These are phyloP conservation scores for Apis florea DNA, from an alignment of 1,140 invertebrate genomes.

Conservation along the genomic window DNA sequence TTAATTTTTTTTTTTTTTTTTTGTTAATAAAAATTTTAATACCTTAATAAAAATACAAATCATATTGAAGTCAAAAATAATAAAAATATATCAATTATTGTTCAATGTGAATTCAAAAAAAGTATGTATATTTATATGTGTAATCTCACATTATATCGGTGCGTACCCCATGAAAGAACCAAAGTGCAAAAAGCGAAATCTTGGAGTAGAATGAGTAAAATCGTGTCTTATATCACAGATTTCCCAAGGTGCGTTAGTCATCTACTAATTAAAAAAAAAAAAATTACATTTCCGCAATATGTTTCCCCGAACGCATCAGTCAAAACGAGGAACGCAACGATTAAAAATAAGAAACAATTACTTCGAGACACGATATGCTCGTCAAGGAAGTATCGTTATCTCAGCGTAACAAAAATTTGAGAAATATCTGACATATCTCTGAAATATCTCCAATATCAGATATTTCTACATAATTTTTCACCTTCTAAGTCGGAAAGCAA, in stretches of 20 bases:
- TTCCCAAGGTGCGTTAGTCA: constrained; percentile 73
- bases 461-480: constrained; percentile 26
- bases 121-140: constrained; percentile 13
- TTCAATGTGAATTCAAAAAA: not conserved
- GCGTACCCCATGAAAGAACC: constrained; percentile 42
- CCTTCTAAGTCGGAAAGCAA: constrained; percentile 78
- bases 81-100: not conserved
- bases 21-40: not conserved
- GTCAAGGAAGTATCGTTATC: constrained; percentile 1
- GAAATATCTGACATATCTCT: constrained; percentile 5
- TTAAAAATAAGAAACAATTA: not conserved
- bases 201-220: constrained; percentile 50
- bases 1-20: not conserved
- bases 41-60: not conserved
- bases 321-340: constrained; percentile 40
- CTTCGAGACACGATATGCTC: constrained; percentile 18
- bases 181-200: constrained; percentile 54
- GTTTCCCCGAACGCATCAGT: constrained; percentile 45
- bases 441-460: not conserved
- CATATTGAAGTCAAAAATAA: not conserved
- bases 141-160: constrained; percentile 37
- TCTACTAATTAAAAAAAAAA: constrained; percentile 50
- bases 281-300: constrained; percentile 15
- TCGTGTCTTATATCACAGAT: constrained; percentile 78
- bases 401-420: constrained; percentile 2